Base-by-base conservation (phyloP, 2,113 vertebrate genomes). In the Nesoenas mayeri region DNA sequence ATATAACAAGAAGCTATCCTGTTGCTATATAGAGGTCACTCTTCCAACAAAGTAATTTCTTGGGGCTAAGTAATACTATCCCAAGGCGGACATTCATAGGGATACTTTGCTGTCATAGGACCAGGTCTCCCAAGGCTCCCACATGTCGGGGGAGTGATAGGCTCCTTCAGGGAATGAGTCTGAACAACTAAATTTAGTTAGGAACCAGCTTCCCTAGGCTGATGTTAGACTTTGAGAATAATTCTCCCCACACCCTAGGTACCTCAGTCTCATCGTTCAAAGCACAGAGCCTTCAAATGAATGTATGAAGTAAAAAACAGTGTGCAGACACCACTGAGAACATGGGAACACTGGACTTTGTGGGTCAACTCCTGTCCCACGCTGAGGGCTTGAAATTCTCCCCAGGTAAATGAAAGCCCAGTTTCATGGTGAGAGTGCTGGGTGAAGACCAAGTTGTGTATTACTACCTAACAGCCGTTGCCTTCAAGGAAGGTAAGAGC, bases 291-390 rank as follows among this genome's bases (percentile, higher is more conserved):
- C 42, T 79, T 74, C 31, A 73, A 47, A 74, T 50, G 28, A 73
- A 22, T 16, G 24, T 2, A 0, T 0, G 36, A 86, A 66, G 21
- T 32, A 26, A 66, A 62, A 89, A 34, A 17, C 3, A 0, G 7
- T 28, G 19, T 25, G 20, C 31, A 53, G 51, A 44, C 26, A 34
- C 25, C 44, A 65, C 42, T 10, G 48, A 36, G 56, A 60, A 72
- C 26, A 28, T n/a, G 73, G 60, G 26, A 38, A 47, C 20, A 2
- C 32, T n/a, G 51, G 47, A 32, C 14, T n/a, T 34, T 0, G 0
- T 32, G 32, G 20, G 34, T 58, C 17, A 89, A 51, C 26, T 69
- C 82, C 25, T 31, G 73, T 22, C 20, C 31, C 56, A 70, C 3
- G 2, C 17, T 56, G 28, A 83, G 44, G 36, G n/a, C 17, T 77